phyloP scores from a whole-genome alignment of 1,140 invertebrate species.

The Microplitis mediator region DNA sequence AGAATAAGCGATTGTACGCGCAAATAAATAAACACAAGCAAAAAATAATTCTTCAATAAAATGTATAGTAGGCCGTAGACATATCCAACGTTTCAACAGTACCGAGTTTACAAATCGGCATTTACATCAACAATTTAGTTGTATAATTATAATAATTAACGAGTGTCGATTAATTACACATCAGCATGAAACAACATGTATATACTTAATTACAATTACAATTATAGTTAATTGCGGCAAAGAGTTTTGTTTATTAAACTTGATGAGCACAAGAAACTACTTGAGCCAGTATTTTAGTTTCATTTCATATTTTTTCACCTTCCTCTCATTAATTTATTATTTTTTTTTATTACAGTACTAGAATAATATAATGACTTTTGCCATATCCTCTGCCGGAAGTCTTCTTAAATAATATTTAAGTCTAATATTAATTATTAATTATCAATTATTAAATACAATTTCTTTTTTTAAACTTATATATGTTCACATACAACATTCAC shows the following conservation, averaged over 20 bases:
- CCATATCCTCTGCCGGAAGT: neutral
- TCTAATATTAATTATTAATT: constrained; percentile 12
- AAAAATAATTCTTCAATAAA: neutral
- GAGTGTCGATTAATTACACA: constrained; percentile 10
- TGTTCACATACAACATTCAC: constrained; percentile 10
- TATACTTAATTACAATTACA: too few relatives aligned
- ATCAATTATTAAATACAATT: constrained; percentile 25
- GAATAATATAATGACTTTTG: neutral
- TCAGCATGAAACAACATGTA: constrained; percentile 14
- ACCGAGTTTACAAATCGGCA: neutral
- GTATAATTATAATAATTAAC: constrained; percentile 13
- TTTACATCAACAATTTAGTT: too few relatives aligned
- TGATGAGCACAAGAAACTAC: too few relatives aligned
- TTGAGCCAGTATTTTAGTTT: too few relatives aligned
- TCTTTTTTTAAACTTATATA: constrained; percentile 17
- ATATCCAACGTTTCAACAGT: constrained; percentile 17
- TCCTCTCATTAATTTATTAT: neutral
- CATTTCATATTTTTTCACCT: too few relatives aligned
- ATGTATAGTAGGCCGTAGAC: constrained; percentile 6
- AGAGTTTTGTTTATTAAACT: too few relatives aligned
- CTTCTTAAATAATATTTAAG: neutral
- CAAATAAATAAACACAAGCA: constrained; percentile 6
- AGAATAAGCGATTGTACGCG: neutral
- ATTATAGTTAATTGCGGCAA: too few relatives aligned
- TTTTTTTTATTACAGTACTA: neutral